Evolutionary conservation across 2,888 invertebrate genomes (phyloP).

Genomic region (Bombylius discolor): DNA sequence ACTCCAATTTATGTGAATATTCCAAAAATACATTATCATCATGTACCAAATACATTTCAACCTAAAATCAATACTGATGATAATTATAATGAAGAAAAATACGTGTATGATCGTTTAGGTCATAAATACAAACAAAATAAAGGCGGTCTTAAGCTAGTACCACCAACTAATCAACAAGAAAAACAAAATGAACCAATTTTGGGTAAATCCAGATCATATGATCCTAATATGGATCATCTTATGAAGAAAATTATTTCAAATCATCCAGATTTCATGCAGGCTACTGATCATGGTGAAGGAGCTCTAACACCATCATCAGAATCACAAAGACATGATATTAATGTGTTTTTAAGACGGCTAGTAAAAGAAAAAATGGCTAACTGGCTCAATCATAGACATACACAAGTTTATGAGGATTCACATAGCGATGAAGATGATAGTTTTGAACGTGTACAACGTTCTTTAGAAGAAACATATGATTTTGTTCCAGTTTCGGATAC

Average conservation of each 20-base stretch:
- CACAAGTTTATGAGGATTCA: background rate
- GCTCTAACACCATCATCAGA: constrained; percentile 23
- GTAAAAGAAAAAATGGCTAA: constrained; percentile 22
- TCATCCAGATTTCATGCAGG: constrained; percentile 27
- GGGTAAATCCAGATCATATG: background rate
- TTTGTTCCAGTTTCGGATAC: background rate
- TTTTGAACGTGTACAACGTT: background rate
- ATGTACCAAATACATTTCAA: background rate
- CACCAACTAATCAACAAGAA: constrained; percentile 14
- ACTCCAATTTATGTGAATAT: background rate
- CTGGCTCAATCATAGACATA: constrained; percentile 10
- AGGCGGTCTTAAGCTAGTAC: constrained; percentile 20
- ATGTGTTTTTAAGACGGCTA: constrained; percentile 24
- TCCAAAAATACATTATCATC: background rate
- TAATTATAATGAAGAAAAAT: background rate
- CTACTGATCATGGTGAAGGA: constrained; percentile 18
- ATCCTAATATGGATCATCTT: constrained; percentile 25
- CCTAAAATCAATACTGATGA: background rate
- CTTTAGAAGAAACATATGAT: background rate
- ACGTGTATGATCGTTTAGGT: constrained; percentile 20
- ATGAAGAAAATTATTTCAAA: constrained; percentile 25
- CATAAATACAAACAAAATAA: constrained; percentile 27
- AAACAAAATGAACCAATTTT: constrained; percentile 7
- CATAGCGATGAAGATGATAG: constrained; percentile 1
- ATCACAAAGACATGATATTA: constrained; percentile 23